Percentiles rank a stretch among this genome's conserved stretches.
phyloP scores from a whole-genome alignment of 1,140 invertebrate species.

The Apis cerana region DNA sequence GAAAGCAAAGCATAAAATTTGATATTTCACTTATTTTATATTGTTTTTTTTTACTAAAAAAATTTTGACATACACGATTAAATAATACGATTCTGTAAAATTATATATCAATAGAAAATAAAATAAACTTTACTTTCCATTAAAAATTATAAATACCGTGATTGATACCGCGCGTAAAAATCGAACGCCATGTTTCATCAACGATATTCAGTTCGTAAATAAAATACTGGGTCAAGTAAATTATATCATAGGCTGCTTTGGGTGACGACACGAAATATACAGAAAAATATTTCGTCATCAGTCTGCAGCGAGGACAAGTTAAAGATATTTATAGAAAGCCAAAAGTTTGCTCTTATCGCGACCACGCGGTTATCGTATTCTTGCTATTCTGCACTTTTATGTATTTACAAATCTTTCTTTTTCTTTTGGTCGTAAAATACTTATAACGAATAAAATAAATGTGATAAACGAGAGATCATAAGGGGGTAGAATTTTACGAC shows the following conservation, averaged over 20 bases:
- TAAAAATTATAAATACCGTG: too few species aligned
- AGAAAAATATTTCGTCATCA: slow-evolving; percentile 34
- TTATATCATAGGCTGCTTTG: not conserved
- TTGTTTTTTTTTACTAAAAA: not conserved
- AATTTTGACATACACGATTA: not conserved
- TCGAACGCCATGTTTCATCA: not conserved
- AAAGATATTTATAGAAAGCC: slow-evolving; percentile 51
- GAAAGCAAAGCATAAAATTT: not conserved
- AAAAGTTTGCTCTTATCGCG: slow-evolving; percentile 55
- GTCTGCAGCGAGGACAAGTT: not conserved
- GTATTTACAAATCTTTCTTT: not conserved
- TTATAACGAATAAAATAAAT: not conserved
- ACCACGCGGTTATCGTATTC: slow-evolving; percentile 44
- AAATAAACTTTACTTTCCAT: too few species aligned
- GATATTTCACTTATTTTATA: not conserved
- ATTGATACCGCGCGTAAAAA: not conserved
- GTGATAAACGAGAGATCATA: not conserved
- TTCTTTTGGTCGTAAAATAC: not conserved
- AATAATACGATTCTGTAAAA: not conserved
- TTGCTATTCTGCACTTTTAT: slow-evolving; percentile 34
- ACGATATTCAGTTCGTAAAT: not conserved
- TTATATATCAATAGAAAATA: too few species aligned
- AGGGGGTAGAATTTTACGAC: not conserved
- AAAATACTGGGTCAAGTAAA: slow-evolving; percentile 30
- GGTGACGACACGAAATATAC: slow-evolving; percentile 17